These are phyloP conservation scores for Paramuricea clavata DNA, from an alignment of 92 coral and sea anemone genomes.

Conservation along the genomic window DNA sequence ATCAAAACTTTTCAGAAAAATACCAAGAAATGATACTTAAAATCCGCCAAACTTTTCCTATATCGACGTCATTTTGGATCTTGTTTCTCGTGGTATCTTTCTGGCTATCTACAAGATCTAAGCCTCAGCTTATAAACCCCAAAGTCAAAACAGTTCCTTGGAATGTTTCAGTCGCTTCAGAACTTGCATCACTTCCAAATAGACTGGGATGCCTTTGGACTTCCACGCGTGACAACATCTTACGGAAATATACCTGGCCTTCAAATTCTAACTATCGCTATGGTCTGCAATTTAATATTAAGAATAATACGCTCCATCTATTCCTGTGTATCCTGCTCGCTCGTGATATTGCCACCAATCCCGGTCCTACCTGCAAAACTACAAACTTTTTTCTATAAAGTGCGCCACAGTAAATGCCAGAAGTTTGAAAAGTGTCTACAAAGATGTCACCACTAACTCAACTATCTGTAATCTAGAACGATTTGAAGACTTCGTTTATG, in stretches of 20 bases:
- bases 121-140: background rate
- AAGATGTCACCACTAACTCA: background rate
- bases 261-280: background rate
- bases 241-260: background rate
- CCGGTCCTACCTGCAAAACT: slow-evolving; percentile 18
- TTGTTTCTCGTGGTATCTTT: background rate
- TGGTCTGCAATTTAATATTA: slow-evolving; percentile 10
- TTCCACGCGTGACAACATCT: slow-evolving; percentile 18
- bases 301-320: slow-evolving; percentile 1
- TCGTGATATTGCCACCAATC: slow-evolving; percentile 12
- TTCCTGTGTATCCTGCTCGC: slow-evolving; percentile 9
- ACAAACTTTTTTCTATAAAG: slow-evolving; percentile 1
- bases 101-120: slow-evolving; percentile 3
- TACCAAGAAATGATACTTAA: background rate
- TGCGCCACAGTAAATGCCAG: slow-evolving; percentile 9
- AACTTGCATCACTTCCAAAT: slow-evolving; percentile 1
- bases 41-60: background rate
- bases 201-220: slow-evolving; percentile 14
- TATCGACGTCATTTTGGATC: background rate
- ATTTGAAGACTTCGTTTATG: slow-evolving; percentile 9
- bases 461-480: background rate
- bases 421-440: background rate
- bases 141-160: background rate
- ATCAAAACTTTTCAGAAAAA: background rate
- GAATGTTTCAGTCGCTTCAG: background rate